Evolutionary conservation across 2,113 vertebrate genomes (phyloP).

Genomic region (Pica pica): DNA sequence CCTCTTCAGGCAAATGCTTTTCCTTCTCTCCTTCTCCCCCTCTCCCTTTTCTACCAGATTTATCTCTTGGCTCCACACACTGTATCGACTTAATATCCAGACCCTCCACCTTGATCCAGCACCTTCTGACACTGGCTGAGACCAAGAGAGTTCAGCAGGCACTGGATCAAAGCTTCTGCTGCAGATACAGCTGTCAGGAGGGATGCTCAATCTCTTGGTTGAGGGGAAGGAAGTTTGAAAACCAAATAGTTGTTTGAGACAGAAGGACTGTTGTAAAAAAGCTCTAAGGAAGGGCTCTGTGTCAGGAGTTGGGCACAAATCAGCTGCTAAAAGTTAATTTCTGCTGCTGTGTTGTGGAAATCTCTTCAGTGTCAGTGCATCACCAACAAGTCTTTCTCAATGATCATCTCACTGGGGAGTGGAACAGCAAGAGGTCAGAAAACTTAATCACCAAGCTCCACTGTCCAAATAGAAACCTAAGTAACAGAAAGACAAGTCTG

Average conservation of each 20-base stretch:
- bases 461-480: neutral
- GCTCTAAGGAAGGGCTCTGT: neutral
- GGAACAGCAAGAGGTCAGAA: neutral
- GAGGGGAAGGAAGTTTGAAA: neutral
- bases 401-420: neutral
- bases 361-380: neutral
- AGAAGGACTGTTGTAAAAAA: neutral
- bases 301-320: neutral
- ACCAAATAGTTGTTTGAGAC: neutral
- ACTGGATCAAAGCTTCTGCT: neutral
- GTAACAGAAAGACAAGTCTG: neutral
- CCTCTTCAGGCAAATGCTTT: neutral
- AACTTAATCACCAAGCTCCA: neutral
- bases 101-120: neutral
- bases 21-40: neutral
- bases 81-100: neutral
- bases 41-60: neutral
- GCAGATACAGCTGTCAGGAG: neutral
- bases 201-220: neutral
- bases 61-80: neutral
- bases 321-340: neutral
- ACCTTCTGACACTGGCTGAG: neutral
- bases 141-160: neutral
- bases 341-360: neutral
- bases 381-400: neutral